These are phyloP conservation scores for Clunio marinus DNA, from an alignment of 2,888 invertebrate species.

Conservation along the genomic window DNA sequence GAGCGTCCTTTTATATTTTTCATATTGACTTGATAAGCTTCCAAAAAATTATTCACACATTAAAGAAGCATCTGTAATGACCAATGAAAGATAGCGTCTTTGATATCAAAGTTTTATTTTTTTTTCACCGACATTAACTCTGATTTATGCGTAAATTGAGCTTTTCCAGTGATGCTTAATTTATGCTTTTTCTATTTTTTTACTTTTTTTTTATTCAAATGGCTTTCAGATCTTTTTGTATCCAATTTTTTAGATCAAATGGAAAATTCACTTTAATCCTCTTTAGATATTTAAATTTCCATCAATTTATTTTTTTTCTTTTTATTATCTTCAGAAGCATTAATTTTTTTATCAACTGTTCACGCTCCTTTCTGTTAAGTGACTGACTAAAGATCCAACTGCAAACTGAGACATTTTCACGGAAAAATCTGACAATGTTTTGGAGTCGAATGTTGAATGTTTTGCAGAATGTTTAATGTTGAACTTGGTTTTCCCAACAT, in stretches of 20 bases:
- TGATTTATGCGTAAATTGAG: too few species aligned
- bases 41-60: too few species aligned
- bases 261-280: not conserved
- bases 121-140: too few species aligned
- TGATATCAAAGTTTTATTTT: too few species aligned
- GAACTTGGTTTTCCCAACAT: not conserved
- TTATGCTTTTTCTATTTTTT: not conserved
- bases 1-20: too few species aligned
- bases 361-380: not conserved
- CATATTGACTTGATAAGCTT: too few species aligned
- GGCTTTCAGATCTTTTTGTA: too few species aligned
- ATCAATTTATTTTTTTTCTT: not conserved
- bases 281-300: not conserved
- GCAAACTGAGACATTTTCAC: not conserved
- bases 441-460: not conserved
- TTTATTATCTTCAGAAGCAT: too few species aligned
- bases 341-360: not conserved
- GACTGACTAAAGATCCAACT: not conserved
- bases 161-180: too few species aligned
- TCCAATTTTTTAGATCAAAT: not conserved
- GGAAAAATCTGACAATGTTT: not conserved
- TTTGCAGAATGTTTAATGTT: not conserved
- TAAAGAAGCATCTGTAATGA: too few species aligned
- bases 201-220: not conserved
- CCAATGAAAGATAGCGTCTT: too few species aligned